Conservation (phyloP, 37 sponge, comb jelly and placozoan genomes). For the Chondrosia reniformis region DNA sequence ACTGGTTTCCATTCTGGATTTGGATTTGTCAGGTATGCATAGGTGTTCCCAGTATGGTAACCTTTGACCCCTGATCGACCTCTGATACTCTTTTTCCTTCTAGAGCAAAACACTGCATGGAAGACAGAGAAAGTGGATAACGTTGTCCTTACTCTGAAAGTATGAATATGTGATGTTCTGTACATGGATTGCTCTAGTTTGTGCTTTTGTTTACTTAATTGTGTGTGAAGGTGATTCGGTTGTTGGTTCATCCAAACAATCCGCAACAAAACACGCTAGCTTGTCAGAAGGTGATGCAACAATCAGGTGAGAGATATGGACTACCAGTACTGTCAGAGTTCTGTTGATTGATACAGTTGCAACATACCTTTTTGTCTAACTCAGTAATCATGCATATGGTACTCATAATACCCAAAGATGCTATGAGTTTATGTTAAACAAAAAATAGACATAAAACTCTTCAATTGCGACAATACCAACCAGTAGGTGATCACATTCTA, state of each 20-base stretch:
- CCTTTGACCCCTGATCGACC: neutral
- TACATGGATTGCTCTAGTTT: neutral
- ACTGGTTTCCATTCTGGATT: constrained; percentile 58
- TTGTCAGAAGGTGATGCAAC: constrained; percentile 64
- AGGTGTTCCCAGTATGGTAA: too few relatives aligned
- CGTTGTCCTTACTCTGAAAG: constrained; percentile 38
- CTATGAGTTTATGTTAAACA: too few relatives aligned
- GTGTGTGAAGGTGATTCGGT: constrained; percentile 37
- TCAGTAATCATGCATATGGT: too few relatives aligned
- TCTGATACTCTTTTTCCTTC: neutral
- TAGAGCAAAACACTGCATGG: constrained; percentile 8
- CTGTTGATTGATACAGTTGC: too few relatives aligned
- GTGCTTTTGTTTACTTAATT: neutral
- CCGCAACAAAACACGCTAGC: constrained; percentile 50
- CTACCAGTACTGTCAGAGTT: too few relatives aligned
- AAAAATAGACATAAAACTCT: too few relatives aligned
- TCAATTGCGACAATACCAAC: too few relatives aligned
- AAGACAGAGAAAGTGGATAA: constrained; percentile 54
- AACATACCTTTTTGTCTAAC: too few relatives aligned
- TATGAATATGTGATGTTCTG: neutral
- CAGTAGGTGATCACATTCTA: too few relatives aligned
- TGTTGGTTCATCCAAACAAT: constrained; percentile 58
- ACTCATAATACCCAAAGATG: too few relatives aligned
- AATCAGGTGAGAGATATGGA: constrained; percentile 56
- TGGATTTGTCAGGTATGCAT: constrained; percentile 12